These are phyloP conservation scores for Pachypanchax playfairii DNA, from an alignment of 2,113 vertebrate genomes.

Conservation along the genomic window DNA sequence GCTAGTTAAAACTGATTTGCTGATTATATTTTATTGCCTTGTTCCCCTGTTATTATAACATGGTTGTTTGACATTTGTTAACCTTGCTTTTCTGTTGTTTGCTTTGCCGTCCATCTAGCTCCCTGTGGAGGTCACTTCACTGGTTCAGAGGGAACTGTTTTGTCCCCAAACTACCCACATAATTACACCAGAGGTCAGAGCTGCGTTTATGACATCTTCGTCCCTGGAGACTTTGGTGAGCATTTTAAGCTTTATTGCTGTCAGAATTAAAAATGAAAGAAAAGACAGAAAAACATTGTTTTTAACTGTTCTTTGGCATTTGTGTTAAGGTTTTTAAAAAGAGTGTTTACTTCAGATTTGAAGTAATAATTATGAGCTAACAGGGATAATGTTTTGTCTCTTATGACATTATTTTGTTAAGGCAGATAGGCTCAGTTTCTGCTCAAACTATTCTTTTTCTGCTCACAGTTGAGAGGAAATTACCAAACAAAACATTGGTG, in stretches of 20 bases:
- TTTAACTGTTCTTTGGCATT: background rate
- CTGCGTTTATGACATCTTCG: conserved; percentile 93
- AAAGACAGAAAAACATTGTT: no score
- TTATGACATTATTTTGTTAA: conserved; percentile 26
- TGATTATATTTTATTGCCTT: conserved; percentile 44
- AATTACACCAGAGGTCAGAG: conserved; percentile 95
- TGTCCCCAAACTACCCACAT: conserved; percentile 97
- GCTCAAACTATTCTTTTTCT: no score
- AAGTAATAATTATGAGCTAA: background rate
- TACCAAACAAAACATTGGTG: conserved; percentile 25
- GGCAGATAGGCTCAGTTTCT: conserved; percentile 8
- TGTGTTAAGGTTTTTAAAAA: background rate
- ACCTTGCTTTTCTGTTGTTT: conserved; percentile 44
- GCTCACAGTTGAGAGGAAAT: conserved; percentile 20
- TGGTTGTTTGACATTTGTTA: conserved; percentile 47
- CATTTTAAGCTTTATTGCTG: conserved; percentile 37
- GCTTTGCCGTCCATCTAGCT: conserved; percentile 76
- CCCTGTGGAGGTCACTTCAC: conserved; percentile 96
- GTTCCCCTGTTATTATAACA: conserved; percentile 39
- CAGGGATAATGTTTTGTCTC: conserved; percentile 15
- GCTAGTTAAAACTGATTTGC: conserved; percentile 30
- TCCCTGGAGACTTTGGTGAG: conserved; percentile 98
- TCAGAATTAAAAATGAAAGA: no score
- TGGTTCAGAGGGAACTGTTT: conserved; percentile 93
- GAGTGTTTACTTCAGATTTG: conserved; percentile 18